Evolutionary conservation across 2,113 vertebrate genomes (phyloP).

Genomic region (Fukomys damarensis): DNA sequence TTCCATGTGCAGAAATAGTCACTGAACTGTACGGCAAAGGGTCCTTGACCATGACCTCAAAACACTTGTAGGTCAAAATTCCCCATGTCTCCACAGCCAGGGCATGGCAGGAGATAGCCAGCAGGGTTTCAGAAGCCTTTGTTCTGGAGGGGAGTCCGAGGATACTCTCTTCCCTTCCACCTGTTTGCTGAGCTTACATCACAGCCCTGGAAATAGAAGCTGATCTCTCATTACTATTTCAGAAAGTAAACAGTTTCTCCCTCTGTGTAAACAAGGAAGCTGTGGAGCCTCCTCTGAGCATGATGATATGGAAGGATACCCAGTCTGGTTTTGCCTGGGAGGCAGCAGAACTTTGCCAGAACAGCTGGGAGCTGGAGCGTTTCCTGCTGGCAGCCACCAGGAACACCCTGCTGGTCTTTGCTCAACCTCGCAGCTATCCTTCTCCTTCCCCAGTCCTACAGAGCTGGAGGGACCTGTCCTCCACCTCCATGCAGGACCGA

Average conservation of each 20-base stretch:
- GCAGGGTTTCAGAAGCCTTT: background rate
- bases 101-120: background rate
- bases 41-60: background rate
- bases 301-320: background rate
- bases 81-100: background rate
- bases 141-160: background rate
- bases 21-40: background rate
- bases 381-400: background rate
- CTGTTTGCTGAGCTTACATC: background rate
- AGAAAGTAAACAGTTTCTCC: conserved; percentile 58
- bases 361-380: accelerated
- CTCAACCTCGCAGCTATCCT: background rate
- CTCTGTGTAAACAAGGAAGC: conserved; percentile 61
- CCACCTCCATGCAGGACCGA: background rate
- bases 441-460: background rate
- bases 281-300: background rate
- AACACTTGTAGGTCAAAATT: background rate
- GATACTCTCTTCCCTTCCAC: background rate
- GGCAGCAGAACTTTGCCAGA: background rate
- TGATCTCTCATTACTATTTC: conserved; percentile 32
- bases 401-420: background rate
- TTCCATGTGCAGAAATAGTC: background rate
- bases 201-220: conserved; percentile 45
- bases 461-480: no score
- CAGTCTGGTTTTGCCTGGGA: background rate